These are phyloP conservation scores for Chrysomallon squamiferum DNA, from an alignment of 1,140 invertebrate genomes.

Conservation along the genomic window DNA sequence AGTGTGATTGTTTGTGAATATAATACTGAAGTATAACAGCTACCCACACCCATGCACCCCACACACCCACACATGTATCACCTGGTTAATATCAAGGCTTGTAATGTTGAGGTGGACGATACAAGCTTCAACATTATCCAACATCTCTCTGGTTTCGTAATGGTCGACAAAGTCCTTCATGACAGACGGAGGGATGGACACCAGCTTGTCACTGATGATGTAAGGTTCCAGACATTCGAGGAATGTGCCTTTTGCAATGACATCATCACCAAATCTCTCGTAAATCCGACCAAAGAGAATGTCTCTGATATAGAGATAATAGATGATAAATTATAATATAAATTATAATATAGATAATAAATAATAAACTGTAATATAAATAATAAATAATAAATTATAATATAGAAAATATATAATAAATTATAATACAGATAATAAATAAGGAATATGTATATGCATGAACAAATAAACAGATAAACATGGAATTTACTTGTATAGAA, in stretches of 20 bases:
- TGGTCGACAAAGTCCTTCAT: slow-evolving; percentile 69
- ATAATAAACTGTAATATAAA: no score
- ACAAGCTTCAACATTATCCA: slow-evolving; percentile 78
- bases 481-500: no score
- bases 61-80: no score
- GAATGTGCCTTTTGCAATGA: slow-evolving; percentile 64
- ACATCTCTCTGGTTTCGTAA: slow-evolving; percentile 63
- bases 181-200: slow-evolving; percentile 66
- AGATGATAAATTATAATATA: neutral
- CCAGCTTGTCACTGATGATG: slow-evolving; percentile 67
- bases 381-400: no score
- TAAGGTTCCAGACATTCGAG: slow-evolving; percentile 69
- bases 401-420: neutral
- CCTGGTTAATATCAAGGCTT: slow-evolving; percentile 89
- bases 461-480: no score
- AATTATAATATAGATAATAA: no score
- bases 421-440: no score
- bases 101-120: slow-evolving; percentile 82
- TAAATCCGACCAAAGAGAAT: slow-evolving; percentile 66
- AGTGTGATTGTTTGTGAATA: no score
- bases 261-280: slow-evolving; percentile 63
- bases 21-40: no score
- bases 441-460: no score
- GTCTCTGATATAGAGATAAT: slow-evolving; percentile 50
- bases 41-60: no score